These are phyloP conservation scores for Bucco capensis DNA, from an alignment of 2,113 vertebrate species.

Conservation along the genomic window DNA sequence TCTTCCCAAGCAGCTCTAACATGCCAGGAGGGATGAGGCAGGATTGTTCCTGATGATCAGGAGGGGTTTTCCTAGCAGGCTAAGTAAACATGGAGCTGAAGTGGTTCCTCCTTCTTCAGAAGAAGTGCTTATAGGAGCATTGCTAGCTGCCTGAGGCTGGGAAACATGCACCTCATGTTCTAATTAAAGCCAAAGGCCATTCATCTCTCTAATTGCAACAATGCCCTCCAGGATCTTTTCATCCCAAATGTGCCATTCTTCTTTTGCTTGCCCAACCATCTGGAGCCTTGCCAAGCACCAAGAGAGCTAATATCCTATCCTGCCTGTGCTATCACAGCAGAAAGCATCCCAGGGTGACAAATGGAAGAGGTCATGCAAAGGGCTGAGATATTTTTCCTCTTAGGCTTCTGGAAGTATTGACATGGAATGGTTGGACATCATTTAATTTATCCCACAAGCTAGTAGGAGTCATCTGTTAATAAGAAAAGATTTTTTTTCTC, in stretches of 20 bases:
- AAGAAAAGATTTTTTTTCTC: constrained; percentile 64
- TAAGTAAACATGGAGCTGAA: constrained; percentile 49
- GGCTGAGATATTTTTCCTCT: constrained; percentile 49
- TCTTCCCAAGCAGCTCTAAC: constrained; percentile 28
- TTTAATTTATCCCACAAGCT: constrained; percentile 52
- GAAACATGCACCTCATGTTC: constrained; percentile 82
- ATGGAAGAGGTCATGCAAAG: constrained; percentile 63
- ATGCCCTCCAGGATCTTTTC: constrained; percentile 86
- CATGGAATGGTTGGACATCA: constrained; percentile 1
- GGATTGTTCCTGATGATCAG: background rate
- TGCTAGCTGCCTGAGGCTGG: constrained; percentile 82
- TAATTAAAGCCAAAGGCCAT: constrained; percentile 90
- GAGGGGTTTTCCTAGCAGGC: background rate
- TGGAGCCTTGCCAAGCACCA: constrained; percentile 71
- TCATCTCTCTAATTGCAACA: constrained; percentile 93
- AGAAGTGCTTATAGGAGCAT: constrained; percentile 32
- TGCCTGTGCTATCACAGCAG: too few relatives aligned
- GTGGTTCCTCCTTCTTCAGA: background rate
- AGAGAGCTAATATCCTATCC: too few relatives aligned
- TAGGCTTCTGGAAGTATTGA: constrained; percentile 32
- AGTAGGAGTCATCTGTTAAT: constrained; percentile 51
- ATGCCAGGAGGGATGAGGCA: background rate
- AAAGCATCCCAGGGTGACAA: constrained; percentile 67
- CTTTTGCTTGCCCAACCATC: constrained; percentile 71
- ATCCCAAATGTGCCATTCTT: constrained; percentile 81